These are phyloP conservation scores for Trichomycterus rosablanca DNA, from an alignment of 2,113 vertebrate genomes.

Conservation along the genomic window DNA sequence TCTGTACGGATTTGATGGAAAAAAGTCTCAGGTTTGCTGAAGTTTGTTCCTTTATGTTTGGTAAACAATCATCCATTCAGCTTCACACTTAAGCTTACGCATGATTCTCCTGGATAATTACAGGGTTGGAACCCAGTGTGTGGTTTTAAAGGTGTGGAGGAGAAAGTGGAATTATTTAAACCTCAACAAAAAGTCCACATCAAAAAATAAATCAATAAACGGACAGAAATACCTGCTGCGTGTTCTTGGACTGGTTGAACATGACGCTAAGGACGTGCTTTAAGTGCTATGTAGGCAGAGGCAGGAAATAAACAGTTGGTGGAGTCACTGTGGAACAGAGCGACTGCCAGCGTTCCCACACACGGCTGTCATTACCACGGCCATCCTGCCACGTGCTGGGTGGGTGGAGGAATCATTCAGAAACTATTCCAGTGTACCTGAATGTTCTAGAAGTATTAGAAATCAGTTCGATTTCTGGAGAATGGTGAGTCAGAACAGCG, in stretches of 20 bases:
- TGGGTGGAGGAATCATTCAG: conserved; percentile 2
- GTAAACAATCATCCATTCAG: too few relatives aligned
- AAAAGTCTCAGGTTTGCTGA: too few relatives aligned
- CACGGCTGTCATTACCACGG: conserved; percentile 28
- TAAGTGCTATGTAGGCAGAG: conserved; percentile 14
- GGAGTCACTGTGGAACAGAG: conserved; percentile 43
- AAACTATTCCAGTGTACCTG: conserved; percentile 1
- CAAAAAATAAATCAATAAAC: too few relatives aligned
- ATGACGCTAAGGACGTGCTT: conserved; percentile 15
- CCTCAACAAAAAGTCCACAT: too few relatives aligned
- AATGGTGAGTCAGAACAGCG: neutral
- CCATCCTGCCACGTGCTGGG: conserved; percentile 31
- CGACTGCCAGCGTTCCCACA: conserved; percentile 53
- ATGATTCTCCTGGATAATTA: too few relatives aligned
- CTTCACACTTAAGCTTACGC: too few relatives aligned
- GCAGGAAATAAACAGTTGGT: conserved; percentile 55
- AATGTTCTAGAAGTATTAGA: neutral
- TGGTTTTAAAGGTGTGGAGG: too few relatives aligned
- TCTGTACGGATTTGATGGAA: too few relatives aligned
- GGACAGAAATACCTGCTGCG: neutral
- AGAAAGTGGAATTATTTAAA: too few relatives aligned
- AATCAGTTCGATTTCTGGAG: neutral
- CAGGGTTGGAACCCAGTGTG: too few relatives aligned
- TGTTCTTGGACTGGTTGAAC: neutral
- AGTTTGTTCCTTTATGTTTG: too few relatives aligned